These are phyloP conservation scores for Tamias sibiricus DNA, from an alignment of 2,113 vertebrate species.

Conservation along the genomic window DNA sequence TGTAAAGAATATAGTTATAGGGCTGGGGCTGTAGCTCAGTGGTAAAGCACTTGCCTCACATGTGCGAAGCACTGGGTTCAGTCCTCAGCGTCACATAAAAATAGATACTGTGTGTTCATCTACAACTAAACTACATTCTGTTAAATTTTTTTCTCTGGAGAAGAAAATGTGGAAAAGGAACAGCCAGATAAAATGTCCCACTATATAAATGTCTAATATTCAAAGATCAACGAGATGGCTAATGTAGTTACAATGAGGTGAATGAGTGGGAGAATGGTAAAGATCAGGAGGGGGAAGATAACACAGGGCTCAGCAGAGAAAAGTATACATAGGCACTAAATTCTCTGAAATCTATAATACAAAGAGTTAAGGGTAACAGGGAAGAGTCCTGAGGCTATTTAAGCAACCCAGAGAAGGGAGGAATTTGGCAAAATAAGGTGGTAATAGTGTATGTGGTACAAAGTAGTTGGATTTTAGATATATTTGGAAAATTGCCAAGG, in stretches of 20 bases:
- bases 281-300: not conserved
- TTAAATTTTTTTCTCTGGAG: too few species aligned
- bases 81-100: too few species aligned
- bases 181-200: not conserved
- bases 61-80: too few species aligned
- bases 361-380: not conserved
- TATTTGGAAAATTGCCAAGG: not conserved
- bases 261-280: not conserved
- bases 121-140: too few species aligned
- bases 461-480: not conserved
- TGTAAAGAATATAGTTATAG: too few species aligned
- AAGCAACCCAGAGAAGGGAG: not conserved
- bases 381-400: not conserved
- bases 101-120: too few species aligned
- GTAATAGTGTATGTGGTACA: too few species aligned
- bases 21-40: too few species aligned
- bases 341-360: not conserved
- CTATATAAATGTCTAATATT: not conserved
- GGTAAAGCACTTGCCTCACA: too few species aligned
- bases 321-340: not conserved
- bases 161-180: not conserved
- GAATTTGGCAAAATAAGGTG: not conserved
- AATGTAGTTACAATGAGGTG: not conserved
- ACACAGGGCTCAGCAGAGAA: not conserved
- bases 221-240: not conserved